These are phyloP conservation scores for Rhinoraja longicauda DNA, from an alignment of 2,797 vertebrate species.

Conservation along the genomic window DNA sequence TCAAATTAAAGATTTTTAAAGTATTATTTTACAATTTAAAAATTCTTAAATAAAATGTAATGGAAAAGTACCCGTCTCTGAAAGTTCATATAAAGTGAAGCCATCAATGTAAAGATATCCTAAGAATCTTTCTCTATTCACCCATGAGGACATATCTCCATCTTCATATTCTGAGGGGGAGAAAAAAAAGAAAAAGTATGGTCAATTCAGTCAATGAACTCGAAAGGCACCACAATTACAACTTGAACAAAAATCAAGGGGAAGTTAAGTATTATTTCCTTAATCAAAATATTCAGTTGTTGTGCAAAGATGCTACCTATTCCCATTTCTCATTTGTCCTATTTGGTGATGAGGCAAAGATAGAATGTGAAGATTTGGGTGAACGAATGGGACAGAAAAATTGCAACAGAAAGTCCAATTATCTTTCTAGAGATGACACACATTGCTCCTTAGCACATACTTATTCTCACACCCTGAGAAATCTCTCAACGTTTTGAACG, in stretches of 20 bases:
- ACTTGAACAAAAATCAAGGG: neutral
- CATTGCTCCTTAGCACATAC: neutral
- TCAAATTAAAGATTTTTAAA: neutral
- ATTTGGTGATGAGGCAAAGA: neutral
- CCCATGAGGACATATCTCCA: constrained; percentile 83
- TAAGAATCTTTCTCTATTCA: constrained; percentile 89
- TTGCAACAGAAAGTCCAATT: neutral
- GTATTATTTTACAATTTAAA: neutral
- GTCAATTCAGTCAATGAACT: neutral
- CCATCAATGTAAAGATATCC: constrained; percentile 85
- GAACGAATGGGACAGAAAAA: neutral
- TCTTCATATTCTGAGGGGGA: constrained; percentile 81
- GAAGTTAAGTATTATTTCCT: neutral
- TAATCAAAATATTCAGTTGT: neutral
- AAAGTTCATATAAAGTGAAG: constrained; percentile 89
- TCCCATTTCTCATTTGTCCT: neutral
- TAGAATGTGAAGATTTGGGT: neutral
- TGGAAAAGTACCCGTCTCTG: constrained; percentile 81
- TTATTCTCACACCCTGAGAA: neutral
- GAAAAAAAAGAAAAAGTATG: neutral
- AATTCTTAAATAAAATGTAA: neutral
- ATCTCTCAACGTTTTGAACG: neutral
- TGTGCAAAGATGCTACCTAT: neutral
- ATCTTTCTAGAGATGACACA: neutral
- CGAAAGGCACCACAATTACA: neutral